These are phyloP conservation scores for Nycticorax nycticorax DNA, from an alignment of 2,113 vertebrate genomes.

Conservation along the genomic window DNA sequence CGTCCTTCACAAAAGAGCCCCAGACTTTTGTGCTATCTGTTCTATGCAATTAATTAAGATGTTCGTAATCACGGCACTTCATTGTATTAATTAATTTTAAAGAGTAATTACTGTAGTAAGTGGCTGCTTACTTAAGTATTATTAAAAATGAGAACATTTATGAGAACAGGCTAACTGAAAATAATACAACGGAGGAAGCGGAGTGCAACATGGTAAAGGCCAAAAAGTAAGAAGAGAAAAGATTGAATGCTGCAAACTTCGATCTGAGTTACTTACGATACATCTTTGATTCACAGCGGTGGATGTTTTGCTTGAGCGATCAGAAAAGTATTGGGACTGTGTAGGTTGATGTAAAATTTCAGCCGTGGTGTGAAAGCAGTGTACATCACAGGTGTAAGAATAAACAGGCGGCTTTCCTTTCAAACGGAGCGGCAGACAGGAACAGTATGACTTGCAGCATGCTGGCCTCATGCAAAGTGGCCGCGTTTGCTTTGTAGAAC, in stretches of 20 bases:
- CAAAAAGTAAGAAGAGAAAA: neutral
- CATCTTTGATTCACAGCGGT: neutral
- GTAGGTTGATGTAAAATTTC: neutral
- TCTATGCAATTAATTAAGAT: neutral
- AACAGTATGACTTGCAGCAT: neutral
- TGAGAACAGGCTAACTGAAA: neutral
- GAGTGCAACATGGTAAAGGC: neutral
- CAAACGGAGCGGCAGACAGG: accelerated
- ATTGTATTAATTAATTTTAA: neutral
- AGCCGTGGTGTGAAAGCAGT: neutral
- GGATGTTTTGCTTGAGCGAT: neutral
- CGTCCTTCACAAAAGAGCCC: neutral
- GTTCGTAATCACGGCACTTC: neutral
- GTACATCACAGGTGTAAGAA: neutral
- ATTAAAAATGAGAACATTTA: neutral
- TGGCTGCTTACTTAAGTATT: neutral
- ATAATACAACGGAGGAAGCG: neutral
- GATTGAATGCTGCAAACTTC: neutral
- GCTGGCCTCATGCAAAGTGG: neutral
- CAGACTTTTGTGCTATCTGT: neutral
- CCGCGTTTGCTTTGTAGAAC: neutral
- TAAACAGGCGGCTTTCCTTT: neutral
- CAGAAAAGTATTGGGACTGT: neutral
- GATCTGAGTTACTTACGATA: neutral
- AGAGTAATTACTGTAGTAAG: neutral